Percentiles rank a stretch among this genome's conserved stretches.
These are phyloP conservation scores for Patiria pectinifera DNA, from an alignment of 53 echinoderm and acorn worm genomes.

Conservation along the genomic window DNA sequence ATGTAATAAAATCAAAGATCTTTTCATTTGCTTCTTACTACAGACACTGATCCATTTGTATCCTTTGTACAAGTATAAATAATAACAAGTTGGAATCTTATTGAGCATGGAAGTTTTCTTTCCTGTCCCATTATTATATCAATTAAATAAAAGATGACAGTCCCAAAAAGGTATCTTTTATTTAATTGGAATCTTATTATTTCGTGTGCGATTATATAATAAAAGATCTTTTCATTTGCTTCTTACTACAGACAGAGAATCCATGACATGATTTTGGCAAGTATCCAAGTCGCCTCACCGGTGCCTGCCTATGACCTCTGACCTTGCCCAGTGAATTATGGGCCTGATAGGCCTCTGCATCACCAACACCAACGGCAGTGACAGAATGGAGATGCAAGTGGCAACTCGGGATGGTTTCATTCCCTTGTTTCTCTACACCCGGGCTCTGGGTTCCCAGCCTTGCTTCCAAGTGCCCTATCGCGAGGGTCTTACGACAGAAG, in stretches of 20 bases:
- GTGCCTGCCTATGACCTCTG: background rate
- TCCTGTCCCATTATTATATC: no score
- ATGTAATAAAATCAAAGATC: background rate
- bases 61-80: no score
- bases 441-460: background rate
- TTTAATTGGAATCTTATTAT: background rate
- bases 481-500: slow-evolving; percentile 72
- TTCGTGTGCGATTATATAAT: background rate
- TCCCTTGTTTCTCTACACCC: slow-evolving; percentile 32
- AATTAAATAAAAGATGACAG: no score
- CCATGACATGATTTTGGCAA: background rate
- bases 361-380: background rate
- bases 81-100: no score
- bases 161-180: no score
- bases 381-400: slow-evolving; percentile 29
- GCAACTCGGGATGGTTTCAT: background rate
- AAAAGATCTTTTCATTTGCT: no score
- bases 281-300: background rate
- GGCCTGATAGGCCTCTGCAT: slow-evolving; percentile 8
- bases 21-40: background rate
- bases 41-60: no score
- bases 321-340: background rate
- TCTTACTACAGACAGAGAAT: background rate
- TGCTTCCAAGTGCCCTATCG: slow-evolving; percentile 60
- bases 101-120: no score